phyloP scores from a whole-genome alignment of 2,888 invertebrate species.

The Drosophila tanythrix region DNA sequence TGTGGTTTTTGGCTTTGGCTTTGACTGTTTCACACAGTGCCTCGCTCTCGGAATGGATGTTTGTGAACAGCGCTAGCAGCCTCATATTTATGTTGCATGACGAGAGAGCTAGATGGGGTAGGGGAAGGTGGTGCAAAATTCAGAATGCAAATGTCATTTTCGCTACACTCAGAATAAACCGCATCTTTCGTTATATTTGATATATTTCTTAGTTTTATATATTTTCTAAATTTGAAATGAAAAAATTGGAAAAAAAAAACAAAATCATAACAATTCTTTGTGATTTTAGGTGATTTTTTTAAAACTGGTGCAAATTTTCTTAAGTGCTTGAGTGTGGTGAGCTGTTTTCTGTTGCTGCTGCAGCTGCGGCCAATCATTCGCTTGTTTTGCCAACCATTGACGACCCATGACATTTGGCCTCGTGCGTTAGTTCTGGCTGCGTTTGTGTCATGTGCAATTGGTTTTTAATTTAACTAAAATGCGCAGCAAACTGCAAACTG shows the following conservation, averaged over 20 bases:
- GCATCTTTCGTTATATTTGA: neutral
- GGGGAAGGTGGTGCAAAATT: neutral
- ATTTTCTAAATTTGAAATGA: neutral
- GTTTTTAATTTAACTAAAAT: constrained; percentile 77
- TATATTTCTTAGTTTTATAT: neutral
- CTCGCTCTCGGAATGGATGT: neutral
- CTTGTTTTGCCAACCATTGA: constrained; percentile 37
- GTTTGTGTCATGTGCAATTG: constrained; percentile 66
- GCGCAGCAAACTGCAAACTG: constrained; percentile 52
- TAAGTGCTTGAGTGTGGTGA: neutral
- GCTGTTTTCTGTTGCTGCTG: constrained; percentile 5
- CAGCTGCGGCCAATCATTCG: constrained; percentile 57
- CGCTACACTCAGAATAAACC: neutral
- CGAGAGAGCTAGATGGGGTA: neutral
- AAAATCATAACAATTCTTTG: neutral
- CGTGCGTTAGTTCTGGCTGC: constrained; percentile 34
- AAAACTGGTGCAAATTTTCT: neutral
- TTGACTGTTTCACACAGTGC: neutral
- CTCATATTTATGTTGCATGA: neutral
- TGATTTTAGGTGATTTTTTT: neutral
- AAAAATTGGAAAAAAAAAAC: neutral
- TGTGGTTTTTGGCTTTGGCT: constrained; percentile 11
- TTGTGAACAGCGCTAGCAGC: constrained; percentile 17
- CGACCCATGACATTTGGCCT: constrained; percentile 65
- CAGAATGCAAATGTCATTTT: constrained; percentile 55